Percentiles rank a stretch among this genome's conserved stretches.
Conservation (phyloP, 2,797 vertebrate genomes). For the Emys orbicularis region DNA sequence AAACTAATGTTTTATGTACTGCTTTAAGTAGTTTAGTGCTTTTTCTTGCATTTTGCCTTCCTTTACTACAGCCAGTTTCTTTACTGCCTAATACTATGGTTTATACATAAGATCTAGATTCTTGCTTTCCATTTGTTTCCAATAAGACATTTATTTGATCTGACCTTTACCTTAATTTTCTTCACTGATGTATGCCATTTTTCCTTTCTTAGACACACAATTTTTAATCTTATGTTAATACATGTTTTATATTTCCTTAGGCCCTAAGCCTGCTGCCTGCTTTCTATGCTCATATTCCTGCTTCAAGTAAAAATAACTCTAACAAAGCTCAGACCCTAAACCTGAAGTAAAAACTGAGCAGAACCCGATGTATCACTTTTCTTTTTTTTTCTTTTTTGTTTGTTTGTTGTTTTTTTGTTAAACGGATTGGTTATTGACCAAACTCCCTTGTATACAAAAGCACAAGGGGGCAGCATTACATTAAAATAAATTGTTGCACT, state of each 20-base stretch:
- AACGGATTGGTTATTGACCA: constrained; percentile 67
- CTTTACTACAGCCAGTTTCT: background rate
- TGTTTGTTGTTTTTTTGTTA: constrained; percentile 2
- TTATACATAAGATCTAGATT: background rate
- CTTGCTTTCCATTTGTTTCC: background rate
- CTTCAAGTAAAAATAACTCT: background rate
- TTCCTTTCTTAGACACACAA: background rate
- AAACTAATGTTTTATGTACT: constrained; percentile 75
- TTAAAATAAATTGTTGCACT: constrained; percentile 76
- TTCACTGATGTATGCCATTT: background rate
- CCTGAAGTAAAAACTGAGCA: background rate
- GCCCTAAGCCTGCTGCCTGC: background rate
- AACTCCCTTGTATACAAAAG: constrained; percentile 73
- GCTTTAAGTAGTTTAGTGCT: constrained; percentile 27
- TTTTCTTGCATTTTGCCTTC: background rate
- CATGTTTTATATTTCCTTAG: background rate
- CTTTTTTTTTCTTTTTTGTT: constrained; percentile 9
- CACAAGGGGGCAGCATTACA: constrained; percentile 83
- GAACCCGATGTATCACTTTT: background rate
- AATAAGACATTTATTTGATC: background rate
- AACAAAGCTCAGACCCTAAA: background rate
- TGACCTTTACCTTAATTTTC: background rate
- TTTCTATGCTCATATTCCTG: background rate
- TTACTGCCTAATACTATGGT: background rate
- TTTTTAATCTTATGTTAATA: background rate